Base-by-base conservation (phyloP, 2,113 vertebrate genomes). In the Anguilla rostrata region DNA sequence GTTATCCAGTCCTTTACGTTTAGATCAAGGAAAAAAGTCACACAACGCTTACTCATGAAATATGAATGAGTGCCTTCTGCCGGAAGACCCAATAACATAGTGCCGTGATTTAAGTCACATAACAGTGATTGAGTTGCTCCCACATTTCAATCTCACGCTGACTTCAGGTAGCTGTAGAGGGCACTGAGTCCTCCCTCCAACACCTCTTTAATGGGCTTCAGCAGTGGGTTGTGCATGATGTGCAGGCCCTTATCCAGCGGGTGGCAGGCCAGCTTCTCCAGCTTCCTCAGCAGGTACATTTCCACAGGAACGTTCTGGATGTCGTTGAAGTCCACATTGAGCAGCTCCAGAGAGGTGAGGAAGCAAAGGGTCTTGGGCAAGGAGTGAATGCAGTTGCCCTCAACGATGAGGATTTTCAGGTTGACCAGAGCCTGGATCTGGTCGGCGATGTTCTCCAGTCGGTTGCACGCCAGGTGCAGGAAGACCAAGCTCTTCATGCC, bases 191-290 rank as follows among this genome's bases (percentile, higher is more conserved):
- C 98, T 0, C 96, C 97, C 26, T 97, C 96, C 7, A 98, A 71
- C 0, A 97, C 92, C 84, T 99, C 96, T 0, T 96, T 96, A 89
- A 98, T 89, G 2, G 97, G 98, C 82, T 98, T 97, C 22, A 96
- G 78, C 80, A 99, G 89, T 0, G 98, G 98, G 88, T 99, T 99
- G 86, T 96, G 96, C 79, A 94, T 86, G 5, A 99, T 96, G 90
- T 99, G 98, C 8, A 99, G 95, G n/a, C 98, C 98, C 91, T 97
- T 98, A 90, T 98, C 97, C 95, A 99, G 94, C 0, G 97, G 97
- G 84, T 99, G 98, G 91, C 96, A 97, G 0, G 98, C 97, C 0
- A 99, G 92, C 92, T 94, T 97, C 63, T 92, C 89, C 92, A 99
- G 94, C 0, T 94, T 90, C 4, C 12, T 91, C 88, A 99, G 90